Conservation (phyloP, 2,113 vertebrate species). For the Natator depressus region DNA sequence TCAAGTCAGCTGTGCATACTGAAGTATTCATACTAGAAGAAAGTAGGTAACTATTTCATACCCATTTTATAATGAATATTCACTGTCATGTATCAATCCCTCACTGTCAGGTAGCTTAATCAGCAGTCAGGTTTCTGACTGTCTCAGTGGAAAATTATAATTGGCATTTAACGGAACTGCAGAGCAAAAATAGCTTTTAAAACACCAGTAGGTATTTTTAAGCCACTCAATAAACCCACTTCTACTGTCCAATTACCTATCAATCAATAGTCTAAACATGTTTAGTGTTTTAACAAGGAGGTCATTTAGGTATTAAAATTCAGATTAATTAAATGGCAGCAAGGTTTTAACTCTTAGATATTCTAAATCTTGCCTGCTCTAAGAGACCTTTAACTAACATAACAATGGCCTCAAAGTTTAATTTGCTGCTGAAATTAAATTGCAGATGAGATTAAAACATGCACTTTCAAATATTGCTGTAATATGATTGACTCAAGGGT, state of each 20-base stretch:
- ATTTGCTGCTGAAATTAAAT: slow-evolving; percentile 1
- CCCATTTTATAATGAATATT: neutral
- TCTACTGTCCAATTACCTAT: slow-evolving; percentile 70
- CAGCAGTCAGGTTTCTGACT: slow-evolving; percentile 38
- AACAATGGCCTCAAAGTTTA: slow-evolving; percentile 58
- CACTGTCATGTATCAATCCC: slow-evolving; percentile 22
- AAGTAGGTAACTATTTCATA: neutral
- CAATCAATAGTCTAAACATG: slow-evolving; percentile 77
- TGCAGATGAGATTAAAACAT: neutral
- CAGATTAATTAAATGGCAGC: slow-evolving; percentile 65
- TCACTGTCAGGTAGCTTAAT: slow-evolving; percentile 34
- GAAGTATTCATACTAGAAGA: neutral
- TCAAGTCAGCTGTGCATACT: neutral
- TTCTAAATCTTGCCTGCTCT: slow-evolving; percentile 65
- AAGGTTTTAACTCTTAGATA: slow-evolving; percentile 43
- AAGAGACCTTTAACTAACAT: slow-evolving; percentile 46
- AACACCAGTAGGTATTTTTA: slow-evolving; percentile 71
- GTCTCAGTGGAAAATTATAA: slow-evolving; percentile 60
- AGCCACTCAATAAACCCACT: slow-evolving; percentile 69
- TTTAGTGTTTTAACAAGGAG: slow-evolving; percentile 67
- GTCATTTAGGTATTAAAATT: slow-evolving; percentile 64
- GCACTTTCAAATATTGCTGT: neutral
- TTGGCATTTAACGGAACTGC: slow-evolving; percentile 72
- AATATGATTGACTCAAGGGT: neutral
- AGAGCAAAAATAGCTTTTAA: slow-evolving; percentile 65